Percentiles rank a stretch among this genome's conserved stretches.
Conservation (phyloP, 2,113 vertebrate genomes). For the Madoqua kirkii region DNA sequence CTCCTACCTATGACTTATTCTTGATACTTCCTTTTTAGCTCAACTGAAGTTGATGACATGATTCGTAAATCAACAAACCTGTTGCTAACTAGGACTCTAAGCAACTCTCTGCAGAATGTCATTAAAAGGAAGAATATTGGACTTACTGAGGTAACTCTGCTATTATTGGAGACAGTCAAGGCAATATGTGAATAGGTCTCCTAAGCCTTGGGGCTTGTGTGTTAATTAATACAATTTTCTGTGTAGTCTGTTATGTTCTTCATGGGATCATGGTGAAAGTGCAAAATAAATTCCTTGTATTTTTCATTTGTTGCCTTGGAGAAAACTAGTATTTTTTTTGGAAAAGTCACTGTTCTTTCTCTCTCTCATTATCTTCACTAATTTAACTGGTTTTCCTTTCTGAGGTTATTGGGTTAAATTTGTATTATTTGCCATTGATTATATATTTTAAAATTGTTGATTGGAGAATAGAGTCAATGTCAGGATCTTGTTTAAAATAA, state of each 20-base stretch:
- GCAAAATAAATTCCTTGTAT: neutral
- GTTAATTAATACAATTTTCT: neutral
- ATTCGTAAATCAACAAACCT: conserved; percentile 98
- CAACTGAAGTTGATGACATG: conserved; percentile 98
- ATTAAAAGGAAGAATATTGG: conserved; percentile 97
- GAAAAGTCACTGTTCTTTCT: neutral
- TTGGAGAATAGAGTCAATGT: neutral
- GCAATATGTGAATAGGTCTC: neutral
- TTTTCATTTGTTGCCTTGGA: neutral
- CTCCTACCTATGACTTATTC: neutral
- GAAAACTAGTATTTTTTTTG: neutral
- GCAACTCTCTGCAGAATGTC: conserved; percentile 93
- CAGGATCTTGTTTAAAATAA: neutral
- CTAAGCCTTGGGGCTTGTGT: neutral
- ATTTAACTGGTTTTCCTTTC: neutral
- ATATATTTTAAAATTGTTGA: neutral
- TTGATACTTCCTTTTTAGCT: conserved; percentile 76
- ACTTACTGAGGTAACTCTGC: conserved; percentile 89
- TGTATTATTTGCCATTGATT: neutral
- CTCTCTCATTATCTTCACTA: neutral
- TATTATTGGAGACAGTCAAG: neutral
- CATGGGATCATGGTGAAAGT: neutral
- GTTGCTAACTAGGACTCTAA: conserved; percentile 93
- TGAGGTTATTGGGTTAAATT: neutral
- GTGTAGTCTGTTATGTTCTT: neutral